phyloP scores from a whole-genome alignment of 2,797 vertebrate species.

The Notoglanidium macrostoma region DNA sequence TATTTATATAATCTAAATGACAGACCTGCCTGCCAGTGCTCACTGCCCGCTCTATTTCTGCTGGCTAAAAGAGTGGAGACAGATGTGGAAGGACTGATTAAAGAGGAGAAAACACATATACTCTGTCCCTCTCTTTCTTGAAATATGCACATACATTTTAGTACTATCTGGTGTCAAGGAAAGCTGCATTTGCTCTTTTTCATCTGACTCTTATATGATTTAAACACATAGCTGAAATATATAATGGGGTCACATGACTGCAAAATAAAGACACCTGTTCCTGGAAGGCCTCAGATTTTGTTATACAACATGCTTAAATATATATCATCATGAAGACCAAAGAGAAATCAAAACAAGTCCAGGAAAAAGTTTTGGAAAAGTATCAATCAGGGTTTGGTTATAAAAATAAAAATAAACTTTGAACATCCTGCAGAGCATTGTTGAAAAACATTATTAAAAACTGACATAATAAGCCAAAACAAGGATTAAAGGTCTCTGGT shows the following conservation, averaged over 20 bases:
- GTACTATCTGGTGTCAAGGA: not conserved
- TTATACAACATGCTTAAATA: not conserved
- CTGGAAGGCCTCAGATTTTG: not conserved
- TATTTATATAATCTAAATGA: conserved; percentile 65
- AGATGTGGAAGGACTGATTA: conserved; percentile 61
- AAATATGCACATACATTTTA: not conserved
- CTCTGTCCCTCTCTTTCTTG: not conserved
- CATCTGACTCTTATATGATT: not conserved
- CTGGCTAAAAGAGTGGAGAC: conserved; percentile 50
- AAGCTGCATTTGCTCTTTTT: not conserved
- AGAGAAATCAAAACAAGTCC: not conserved
- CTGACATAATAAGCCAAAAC: no score
- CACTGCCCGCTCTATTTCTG: conserved; percentile 56
- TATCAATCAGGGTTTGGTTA: not conserved
- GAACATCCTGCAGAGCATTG: not conserved
- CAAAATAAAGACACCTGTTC: not conserved
- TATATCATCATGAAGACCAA: not conserved
- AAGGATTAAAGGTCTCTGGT: not conserved
- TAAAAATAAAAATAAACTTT: not conserved
- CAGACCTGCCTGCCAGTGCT: conserved; percentile 59
- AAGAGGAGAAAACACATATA: conserved; percentile 46
- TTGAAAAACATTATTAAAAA: not conserved
- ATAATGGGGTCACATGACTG: not conserved
- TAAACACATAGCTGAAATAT: not conserved
- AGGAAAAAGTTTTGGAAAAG: not conserved